phyloP scores from a whole-genome alignment of 2,888 invertebrate species.

The Parnassius smintheus region DNA sequence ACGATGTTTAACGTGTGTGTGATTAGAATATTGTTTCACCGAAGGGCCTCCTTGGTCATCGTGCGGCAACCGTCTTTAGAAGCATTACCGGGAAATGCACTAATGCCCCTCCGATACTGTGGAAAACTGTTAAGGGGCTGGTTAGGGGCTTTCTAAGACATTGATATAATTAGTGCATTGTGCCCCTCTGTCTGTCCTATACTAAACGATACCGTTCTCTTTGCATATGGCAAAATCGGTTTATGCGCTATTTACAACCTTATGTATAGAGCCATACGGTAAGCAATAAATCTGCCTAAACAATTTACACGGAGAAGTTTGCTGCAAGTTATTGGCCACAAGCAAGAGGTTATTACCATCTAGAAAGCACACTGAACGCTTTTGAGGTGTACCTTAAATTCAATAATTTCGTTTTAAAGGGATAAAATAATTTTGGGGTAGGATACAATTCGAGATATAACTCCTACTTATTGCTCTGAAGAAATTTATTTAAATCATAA shows the following conservation, averaged over 20 bases:
- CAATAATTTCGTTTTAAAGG: slow-evolving; percentile 43
- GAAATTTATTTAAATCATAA: too few relatives aligned
- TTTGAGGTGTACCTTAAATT: slow-evolving; percentile 59
- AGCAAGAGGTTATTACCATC: slow-evolving; percentile 66
- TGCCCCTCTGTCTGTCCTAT: slow-evolving; percentile 63
- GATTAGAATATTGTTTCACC: slow-evolving; percentile 37
- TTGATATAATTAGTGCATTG: slow-evolving; percentile 79
- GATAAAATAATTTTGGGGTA: too few relatives aligned
- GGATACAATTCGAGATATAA: not conserved
- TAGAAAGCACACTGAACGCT: slow-evolving; percentile 56
- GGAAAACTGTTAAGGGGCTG: slow-evolving; percentile 81
- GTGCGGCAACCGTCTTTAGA: slow-evolving; percentile 72
- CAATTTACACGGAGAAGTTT: slow-evolving; percentile 49
- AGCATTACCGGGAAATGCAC: slow-evolving; percentile 79
- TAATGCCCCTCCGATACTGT: slow-evolving; percentile 74
- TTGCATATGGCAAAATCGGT: slow-evolving; percentile 36
- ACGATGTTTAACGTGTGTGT: slow-evolving; percentile 6
- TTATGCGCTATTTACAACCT: slow-evolving; percentile 37
- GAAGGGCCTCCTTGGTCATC: slow-evolving; percentile 62
- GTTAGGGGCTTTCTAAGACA: slow-evolving; percentile 78
- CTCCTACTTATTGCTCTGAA: too few relatives aligned
- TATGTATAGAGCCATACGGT: slow-evolving; percentile 30
- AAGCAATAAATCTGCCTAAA: not conserved
- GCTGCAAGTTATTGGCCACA: slow-evolving; percentile 64
- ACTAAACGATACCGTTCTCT: slow-evolving; percentile 40